phyloP scores from a whole-genome alignment of 2,797 vertebrate genomes.

The Takifugu rubripes region DNA sequence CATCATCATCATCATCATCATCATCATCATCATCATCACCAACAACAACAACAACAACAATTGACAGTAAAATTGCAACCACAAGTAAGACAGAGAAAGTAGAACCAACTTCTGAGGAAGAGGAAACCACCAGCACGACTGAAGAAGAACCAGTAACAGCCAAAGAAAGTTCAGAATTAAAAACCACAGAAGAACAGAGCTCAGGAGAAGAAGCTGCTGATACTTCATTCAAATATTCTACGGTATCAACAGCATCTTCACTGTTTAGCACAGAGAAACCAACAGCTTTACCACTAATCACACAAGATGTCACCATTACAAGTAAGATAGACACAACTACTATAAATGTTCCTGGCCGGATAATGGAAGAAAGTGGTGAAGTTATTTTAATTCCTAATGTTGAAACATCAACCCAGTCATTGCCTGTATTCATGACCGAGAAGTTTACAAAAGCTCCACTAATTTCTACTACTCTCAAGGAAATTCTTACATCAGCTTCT shows the following conservation, averaged over 20 bases:
- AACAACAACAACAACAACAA: not conserved
- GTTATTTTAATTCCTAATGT: slow-evolving; percentile 24
- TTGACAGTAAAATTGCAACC: not conserved
- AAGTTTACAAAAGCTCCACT: not conserved
- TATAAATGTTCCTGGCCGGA: not conserved
- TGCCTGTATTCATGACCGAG: not conserved
- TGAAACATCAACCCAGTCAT: slow-evolving; percentile 23
- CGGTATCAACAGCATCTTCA: not conserved
- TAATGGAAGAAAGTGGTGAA: slow-evolving; percentile 1
- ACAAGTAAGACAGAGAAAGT: not conserved
- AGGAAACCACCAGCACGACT: not conserved
- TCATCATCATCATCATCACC: too few species aligned
- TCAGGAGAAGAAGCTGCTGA: slow-evolving; percentile 20
- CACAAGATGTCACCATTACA: slow-evolving; percentile 1
- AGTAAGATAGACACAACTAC: not conserved
- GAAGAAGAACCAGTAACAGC: slow-evolving; percentile 2
- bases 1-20: not conserved
- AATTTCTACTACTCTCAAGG: slow-evolving; percentile 1
- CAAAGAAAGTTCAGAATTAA: slow-evolving; percentile 8
- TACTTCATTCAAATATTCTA: not conserved
- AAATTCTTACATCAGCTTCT: not conserved
- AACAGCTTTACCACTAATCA: not conserved
- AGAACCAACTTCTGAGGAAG: not conserved
- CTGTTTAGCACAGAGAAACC: slow-evolving; percentile 2
- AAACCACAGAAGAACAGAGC: slow-evolving; percentile 8